Evolutionary conservation across 2,797 vertebrate genomes (phyloP).

Genomic region (Bovichtus diacanthus): DNA sequence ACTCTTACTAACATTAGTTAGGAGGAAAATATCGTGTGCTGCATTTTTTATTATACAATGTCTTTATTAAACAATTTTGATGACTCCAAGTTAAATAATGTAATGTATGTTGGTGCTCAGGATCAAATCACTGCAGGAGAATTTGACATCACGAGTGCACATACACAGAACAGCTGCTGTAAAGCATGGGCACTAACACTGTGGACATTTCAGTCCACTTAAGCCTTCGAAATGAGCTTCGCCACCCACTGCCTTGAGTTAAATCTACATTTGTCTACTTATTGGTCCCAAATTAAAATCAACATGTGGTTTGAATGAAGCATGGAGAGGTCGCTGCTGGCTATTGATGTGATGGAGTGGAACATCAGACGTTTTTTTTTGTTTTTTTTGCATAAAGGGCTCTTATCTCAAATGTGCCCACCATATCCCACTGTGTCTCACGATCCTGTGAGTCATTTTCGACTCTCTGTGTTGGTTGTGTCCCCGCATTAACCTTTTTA

Average conservation of each 20-base stretch:
- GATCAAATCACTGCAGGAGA: background rate
- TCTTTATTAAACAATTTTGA: background rate
- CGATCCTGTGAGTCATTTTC: constrained; percentile 30
- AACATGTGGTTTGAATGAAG: constrained; percentile 39
- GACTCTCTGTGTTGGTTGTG: background rate
- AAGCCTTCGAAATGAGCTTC: constrained; percentile 17
- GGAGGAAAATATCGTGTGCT: background rate
- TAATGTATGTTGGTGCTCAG: background rate
- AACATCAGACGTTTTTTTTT: constrained; percentile 24
- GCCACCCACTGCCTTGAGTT: constrained; percentile 38
- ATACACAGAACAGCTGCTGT: background rate
- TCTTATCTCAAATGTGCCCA: constrained; percentile 35
- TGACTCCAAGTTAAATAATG: background rate
- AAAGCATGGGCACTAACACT: background rate
- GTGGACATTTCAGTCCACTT: background rate
- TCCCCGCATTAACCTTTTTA: constrained; percentile 40
- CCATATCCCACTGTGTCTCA: background rate
- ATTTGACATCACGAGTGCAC: background rate
- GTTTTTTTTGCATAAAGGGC: background rate
- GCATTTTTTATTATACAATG: background rate
- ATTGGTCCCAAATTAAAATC: constrained; percentile 55
- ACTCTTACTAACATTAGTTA: background rate
- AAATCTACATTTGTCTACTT: constrained; percentile 31
- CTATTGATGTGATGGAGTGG: constrained; percentile 12
- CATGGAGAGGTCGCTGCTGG: background rate